Percentiles rank a stretch among this genome's conserved stretches.
Conservation (phyloP, 2,888 invertebrate species). For the Ormyrus pomaceus region DNA sequence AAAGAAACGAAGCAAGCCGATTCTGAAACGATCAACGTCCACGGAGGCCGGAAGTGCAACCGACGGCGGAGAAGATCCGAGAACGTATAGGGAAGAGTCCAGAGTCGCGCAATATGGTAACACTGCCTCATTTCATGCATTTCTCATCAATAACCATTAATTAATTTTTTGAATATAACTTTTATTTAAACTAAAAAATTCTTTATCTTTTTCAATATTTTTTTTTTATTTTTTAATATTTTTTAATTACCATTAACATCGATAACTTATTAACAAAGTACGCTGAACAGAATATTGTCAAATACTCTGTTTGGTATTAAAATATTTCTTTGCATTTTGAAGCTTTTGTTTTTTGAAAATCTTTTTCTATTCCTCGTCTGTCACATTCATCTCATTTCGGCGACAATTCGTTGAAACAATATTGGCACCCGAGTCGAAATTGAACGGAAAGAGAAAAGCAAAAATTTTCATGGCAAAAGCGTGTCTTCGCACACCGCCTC, state of each 20-base stretch:
- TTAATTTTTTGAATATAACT: not conserved
- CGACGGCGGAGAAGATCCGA: constrained; percentile 78
- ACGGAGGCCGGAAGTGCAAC: constrained; percentile 70
- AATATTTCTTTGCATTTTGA: too few relatives aligned
- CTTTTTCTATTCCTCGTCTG: too few relatives aligned
- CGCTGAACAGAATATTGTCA: too few relatives aligned
- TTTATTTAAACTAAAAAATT: not conserved
- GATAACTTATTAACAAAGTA: too few relatives aligned
- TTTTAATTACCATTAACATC: not conserved
- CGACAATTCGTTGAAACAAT: too few relatives aligned
- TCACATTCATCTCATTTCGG: too few relatives aligned
- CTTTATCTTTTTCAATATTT: not conserved
- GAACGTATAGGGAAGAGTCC: constrained; percentile 84
- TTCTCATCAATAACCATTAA: not conserved
- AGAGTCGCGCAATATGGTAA: constrained; percentile 84
- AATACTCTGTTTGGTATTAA: too few relatives aligned
- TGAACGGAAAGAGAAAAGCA: too few relatives aligned
- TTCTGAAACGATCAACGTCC: constrained; percentile 75
- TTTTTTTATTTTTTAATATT: constrained; percentile 3
- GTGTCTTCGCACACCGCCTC: not conserved
- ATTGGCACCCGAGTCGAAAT: too few relatives aligned
- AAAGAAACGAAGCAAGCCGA: constrained; percentile 75
- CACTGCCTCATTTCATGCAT: constrained; percentile 9
- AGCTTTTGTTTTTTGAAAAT: too few relatives aligned
- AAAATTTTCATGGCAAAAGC: not conserved